A percentile compares a stretch with the other conserved stretches of the same genome.
Conservation (phyloP, 2,888 invertebrate species). For the Pharmacophagus antenor region DNA sequence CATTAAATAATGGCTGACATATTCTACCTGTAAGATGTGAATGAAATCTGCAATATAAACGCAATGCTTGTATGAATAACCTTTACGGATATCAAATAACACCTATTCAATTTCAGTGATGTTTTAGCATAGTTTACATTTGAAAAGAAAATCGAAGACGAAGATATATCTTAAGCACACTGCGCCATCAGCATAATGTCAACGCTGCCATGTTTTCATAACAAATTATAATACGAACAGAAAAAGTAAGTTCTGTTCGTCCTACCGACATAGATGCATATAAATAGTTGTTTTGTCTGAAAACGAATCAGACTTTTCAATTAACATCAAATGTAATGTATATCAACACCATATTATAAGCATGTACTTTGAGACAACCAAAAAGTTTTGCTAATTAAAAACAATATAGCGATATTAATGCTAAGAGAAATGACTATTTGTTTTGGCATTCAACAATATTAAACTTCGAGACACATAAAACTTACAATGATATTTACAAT, state of each 20-base stretch:
- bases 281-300: neutral
- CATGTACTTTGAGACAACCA: too few species aligned
- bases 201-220: constrained; percentile 1
- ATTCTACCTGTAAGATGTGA: constrained; percentile 5
- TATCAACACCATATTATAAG: too few species aligned
- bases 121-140: constrained; percentile 20
- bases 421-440: too few species aligned
- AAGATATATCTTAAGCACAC: constrained; percentile 21
- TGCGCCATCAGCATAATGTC: constrained; percentile 2
- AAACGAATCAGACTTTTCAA: neutral
- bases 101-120: constrained; percentile 21
- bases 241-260: constrained; percentile 1
- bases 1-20: constrained; percentile 9
- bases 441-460: too few species aligned
- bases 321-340: too few species aligned
- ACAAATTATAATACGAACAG: constrained; percentile 6
- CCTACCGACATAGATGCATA: neutral
- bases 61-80: constrained; percentile 4
- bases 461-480: too few species aligned
- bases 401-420: too few species aligned
- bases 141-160: constrained; percentile 12
- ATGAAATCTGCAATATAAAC: constrained; percentile 18
- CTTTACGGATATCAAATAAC: constrained; percentile 21
- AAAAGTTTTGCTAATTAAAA: too few species aligned
- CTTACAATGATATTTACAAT: too few species aligned